Conservation (phyloP, 2,888 invertebrate genomes). For the Terebella lapidaria region DNA sequence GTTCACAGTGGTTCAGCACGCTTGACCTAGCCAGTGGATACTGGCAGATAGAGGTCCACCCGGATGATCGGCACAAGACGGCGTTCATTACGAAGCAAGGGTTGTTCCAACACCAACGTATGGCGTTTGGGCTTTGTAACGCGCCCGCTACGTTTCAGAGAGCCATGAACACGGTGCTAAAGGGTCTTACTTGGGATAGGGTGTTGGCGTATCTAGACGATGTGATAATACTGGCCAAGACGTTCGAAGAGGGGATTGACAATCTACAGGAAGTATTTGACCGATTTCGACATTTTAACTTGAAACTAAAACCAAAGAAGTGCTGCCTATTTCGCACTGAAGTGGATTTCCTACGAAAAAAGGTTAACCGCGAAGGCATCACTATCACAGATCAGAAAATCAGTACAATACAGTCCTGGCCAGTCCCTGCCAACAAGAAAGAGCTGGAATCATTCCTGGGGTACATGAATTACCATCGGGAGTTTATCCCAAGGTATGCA, state of each 20-base stretch:
- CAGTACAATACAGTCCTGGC: too few relatives aligned
- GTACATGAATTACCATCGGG: too few relatives aligned
- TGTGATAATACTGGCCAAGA: background rate
- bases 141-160: background rate
- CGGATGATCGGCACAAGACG: background rate
- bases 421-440: too few relatives aligned
- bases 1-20: too few relatives aligned
- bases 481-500: too few relatives aligned
- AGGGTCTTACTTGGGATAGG: background rate
- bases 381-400: too few relatives aligned
- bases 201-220: background rate
- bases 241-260: background rate
- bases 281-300: background rate
- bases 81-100: background rate
- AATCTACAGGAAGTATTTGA: background rate
- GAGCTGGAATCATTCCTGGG: too few relatives aligned
- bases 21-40: too few relatives aligned
- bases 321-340: background rate
- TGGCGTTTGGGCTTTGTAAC: too few relatives aligned
- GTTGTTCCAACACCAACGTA: background rate
- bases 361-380: too few relatives aligned
- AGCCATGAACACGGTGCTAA: background rate
- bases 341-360: too few relatives aligned
- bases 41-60: too few relatives aligned
- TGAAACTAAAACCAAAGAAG: constrained; percentile 1